A percentile compares a stretch with the other conserved stretches of the same genome.
These are phyloP conservation scores for Grantiella picta DNA, from an alignment of 2,113 vertebrate genomes.

Conservation along the genomic window DNA sequence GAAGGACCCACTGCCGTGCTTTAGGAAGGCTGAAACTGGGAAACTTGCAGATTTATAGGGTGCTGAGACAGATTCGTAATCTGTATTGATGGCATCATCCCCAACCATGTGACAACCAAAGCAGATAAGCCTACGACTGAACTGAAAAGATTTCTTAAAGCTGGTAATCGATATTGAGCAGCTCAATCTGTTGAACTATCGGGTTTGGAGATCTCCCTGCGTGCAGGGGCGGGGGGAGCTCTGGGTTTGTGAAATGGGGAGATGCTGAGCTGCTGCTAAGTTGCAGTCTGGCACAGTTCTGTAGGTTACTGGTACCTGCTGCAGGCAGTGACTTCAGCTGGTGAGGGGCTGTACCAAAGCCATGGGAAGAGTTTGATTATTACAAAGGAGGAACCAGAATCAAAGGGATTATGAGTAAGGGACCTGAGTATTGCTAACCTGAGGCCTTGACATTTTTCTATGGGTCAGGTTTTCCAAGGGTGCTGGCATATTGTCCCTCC, in stretches of 20 bases:
- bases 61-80: background rate
- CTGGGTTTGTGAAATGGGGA: background rate
- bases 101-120: slow-evolving; percentile 35
- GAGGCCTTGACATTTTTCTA: background rate
- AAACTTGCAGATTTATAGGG: slow-evolving; percentile 42
- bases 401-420: background rate
- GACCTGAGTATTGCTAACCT: background rate
- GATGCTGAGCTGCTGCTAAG: background rate
- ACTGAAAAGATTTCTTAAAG: slow-evolving; percentile 65
- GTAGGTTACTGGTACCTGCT: background rate
- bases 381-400: background rate
- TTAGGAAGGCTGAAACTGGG: slow-evolving; percentile 4
- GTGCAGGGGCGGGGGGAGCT: accelerated
- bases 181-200: slow-evolving; percentile 20
- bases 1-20: background rate
- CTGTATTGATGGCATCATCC: slow-evolving; percentile 54
- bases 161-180: slow-evolving; percentile 51
- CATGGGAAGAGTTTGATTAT: background rate
- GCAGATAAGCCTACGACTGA: slow-evolving; percentile 50
- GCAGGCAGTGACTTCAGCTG: background rate
- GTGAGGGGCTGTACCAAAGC: background rate
- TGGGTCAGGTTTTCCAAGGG: background rate
- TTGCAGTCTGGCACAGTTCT: background rate
- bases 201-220: background rate
- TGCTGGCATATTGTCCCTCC: background rate